Conservation (phyloP, 1,140 invertebrate genomes). For the Grapholita molesta region DNA sequence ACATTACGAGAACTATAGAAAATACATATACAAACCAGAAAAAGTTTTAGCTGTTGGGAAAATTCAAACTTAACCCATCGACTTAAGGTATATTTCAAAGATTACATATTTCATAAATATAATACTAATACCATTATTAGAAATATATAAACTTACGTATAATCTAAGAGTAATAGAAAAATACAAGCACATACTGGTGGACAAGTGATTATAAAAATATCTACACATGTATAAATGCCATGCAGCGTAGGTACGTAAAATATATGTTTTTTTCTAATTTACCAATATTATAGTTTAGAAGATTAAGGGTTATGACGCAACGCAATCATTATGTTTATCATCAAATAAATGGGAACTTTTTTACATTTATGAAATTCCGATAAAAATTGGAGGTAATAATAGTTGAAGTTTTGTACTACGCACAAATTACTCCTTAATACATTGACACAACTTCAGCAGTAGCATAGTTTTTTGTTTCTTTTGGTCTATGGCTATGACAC, state of each 20-base stretch:
- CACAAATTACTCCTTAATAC: too few relatives aligned
- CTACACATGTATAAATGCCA: neutral
- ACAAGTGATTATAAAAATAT: slow-evolving; percentile 6
- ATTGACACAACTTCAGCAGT: too few relatives aligned
- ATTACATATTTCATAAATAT: neutral
- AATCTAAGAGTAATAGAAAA: slow-evolving; percentile 9
- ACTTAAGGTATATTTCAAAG: neutral
- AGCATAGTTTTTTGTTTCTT: too few relatives aligned
- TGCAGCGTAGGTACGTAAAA: neutral
- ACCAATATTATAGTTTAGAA: neutral
- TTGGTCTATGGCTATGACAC: too few relatives aligned
- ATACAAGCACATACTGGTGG: neutral
- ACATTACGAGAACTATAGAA: too few relatives aligned
- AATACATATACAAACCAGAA: too few relatives aligned
- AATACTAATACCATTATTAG: neutral
- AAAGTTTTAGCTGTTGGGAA: neutral
- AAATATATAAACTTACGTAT: neutral
- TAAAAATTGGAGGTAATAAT: too few relatives aligned
- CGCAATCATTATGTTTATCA: neutral
- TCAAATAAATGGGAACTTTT: too few relatives aligned
- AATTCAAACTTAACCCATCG: neutral
- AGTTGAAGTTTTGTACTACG: too few relatives aligned
- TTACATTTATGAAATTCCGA: too few relatives aligned
- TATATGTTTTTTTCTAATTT: neutral
- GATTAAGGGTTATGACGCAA: neutral